Percentiles rank a stretch among this genome's conserved stretches.
Conservation (phyloP, 2,113 vertebrate species). For the Hippocampus zosterae region DNA sequence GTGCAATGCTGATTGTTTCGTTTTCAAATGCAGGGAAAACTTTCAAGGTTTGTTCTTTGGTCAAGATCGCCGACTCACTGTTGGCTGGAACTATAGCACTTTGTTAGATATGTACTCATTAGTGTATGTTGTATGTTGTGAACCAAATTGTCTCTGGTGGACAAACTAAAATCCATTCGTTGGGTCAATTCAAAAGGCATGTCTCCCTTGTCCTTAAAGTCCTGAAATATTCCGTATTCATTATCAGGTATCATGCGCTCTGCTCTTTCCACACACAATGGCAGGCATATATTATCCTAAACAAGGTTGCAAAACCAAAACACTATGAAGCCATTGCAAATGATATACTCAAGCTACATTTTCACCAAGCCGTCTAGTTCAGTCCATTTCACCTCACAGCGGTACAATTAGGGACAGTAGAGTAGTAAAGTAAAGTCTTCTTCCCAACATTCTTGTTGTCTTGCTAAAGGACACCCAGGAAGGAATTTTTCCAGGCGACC, state of each 20-base stretch:
- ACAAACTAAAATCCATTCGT: background rate
- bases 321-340: background rate
- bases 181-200: background rate
- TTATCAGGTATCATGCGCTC: background rate
- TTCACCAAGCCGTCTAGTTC: background rate
- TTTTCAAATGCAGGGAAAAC: constrained; percentile 41
- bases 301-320: background rate
- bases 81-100: constrained; percentile 11
- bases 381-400: background rate
- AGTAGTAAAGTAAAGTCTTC: too few species aligned
- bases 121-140: constrained; percentile 6
- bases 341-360: background rate
- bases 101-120: constrained; percentile 12
- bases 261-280: constrained; percentile 1
- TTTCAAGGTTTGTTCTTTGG: constrained; percentile 22
- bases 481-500: background rate
- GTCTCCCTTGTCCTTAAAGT: background rate
- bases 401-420: background rate
- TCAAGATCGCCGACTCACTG: constrained; percentile 8
- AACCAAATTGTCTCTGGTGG: constrained; percentile 1
- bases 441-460: background rate
- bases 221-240: background rate
- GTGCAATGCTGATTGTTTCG: constrained; percentile 34
- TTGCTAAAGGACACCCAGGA: background rate
- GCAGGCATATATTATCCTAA: background rate